Conservation (phyloP, 2,113 vertebrate species). For the Upupa epops region DNA sequence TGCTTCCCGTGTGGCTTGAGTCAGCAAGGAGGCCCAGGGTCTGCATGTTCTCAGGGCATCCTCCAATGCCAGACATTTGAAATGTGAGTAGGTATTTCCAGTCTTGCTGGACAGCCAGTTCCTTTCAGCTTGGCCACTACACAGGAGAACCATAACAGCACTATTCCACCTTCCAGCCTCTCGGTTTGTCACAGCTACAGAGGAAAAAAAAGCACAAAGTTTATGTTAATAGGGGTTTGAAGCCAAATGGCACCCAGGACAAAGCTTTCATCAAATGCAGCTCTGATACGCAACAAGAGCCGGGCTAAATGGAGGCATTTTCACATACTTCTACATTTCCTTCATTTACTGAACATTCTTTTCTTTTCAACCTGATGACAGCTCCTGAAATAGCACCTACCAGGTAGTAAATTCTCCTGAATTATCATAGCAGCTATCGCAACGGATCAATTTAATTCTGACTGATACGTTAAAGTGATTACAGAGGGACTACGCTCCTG, state of each 20-base stretch:
- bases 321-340: not conserved
- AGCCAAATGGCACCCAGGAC: not conserved
- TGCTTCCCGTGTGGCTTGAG: not conserved
- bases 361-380: not conserved
- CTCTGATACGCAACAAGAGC: not conserved
- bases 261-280: not conserved
- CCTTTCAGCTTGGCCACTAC: not conserved
- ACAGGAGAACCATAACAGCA: fast-evolving
- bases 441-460: constrained; percentile 58
- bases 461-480: constrained; percentile 43
- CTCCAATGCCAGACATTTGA: not conserved
- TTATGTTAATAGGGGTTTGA: not conserved
- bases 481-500: not conserved
- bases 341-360: not conserved
- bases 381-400: constrained; percentile 36
- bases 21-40: not conserved
- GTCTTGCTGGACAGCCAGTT: not conserved
- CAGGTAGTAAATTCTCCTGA: constrained; percentile 12
- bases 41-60: not conserved
- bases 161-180: not conserved
- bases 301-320: not conserved
- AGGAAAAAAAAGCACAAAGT: not conserved
- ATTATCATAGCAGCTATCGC: constrained; percentile 33
- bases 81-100: not conserved
- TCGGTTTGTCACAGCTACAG: not conserved